Evolutionary conservation across 1,140 invertebrate genomes (phyloP), one percentile per base, ranked within the genome.

Genomic region (Zaprionus davidi): DNA sequence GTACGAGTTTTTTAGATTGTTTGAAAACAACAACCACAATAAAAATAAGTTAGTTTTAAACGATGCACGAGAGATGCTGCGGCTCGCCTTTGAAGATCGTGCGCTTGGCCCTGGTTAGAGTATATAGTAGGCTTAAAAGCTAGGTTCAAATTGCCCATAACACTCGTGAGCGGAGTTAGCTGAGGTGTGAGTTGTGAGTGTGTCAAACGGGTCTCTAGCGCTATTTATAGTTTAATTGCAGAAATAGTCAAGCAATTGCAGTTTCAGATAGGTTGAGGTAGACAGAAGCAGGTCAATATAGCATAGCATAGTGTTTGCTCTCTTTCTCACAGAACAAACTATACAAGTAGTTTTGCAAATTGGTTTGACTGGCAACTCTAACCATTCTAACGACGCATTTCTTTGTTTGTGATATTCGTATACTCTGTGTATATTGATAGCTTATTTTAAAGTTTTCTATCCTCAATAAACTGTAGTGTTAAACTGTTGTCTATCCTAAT

Each of bases 1-100:
- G 28, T 62, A 69, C 64, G 51, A 78, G 64, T 71, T 53, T 70
- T 62, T 28, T 68, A 51, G 65, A 57, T 66, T 65, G 51, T 70
- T 63, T 63, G 28, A 53, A 44, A 63, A 46, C 56, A 63, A 69
- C 51, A 58, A 22, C 26, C 53, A 68, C 46, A 71, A 65, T 28
- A 59, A 56, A 73, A 28, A 55, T 76, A 81, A 74, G 85, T 84
- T 88, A 71, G 85, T 74, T 68, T 46, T 67, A 82, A 84, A 74
- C 74, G 76, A 68, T 81, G 73, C 34, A 78, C 36, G 57, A 63
- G 76, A 66, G 76, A 56, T 67, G 56, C 59, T 60, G 70, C 57
- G 63, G 74, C 20, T 67, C 70, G 70, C 57, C 70, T 72, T 72
- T 72, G 74, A 76, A 76, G 74, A 76, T 76, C 74, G 55, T 60